phyloP scores from a whole-genome alignment of 2,888 invertebrate species.

The Zaprionus bogoriensis region DNA sequence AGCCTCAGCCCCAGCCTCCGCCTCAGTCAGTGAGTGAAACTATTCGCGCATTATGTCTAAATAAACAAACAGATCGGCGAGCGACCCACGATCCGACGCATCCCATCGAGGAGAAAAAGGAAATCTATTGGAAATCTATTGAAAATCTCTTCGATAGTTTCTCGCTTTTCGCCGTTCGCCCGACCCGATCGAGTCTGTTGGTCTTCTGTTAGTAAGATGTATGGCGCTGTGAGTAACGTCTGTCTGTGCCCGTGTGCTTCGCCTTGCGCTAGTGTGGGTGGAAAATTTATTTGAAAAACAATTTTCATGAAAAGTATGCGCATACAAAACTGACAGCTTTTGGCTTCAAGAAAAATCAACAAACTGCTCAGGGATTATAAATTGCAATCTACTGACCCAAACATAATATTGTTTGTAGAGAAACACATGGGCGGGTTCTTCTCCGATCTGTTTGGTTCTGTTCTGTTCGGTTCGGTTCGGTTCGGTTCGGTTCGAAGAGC shows the following conservation, averaged over 20 bases:
- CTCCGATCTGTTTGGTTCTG: neutral
- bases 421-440: conserved; percentile 48
- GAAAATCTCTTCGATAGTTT: conserved; percentile 24
- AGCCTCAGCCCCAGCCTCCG: too few relatives aligned
- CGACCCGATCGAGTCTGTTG: conserved; percentile 7
- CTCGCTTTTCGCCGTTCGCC: conserved; percentile 29
- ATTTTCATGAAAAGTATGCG: conserved; percentile 76
- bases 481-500: neutral
- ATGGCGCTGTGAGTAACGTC: conserved; percentile 47
- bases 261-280: conserved; percentile 38
- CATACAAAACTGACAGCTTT: conserved; percentile 74
- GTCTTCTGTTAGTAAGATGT: conserved; percentile 49
- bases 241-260: conserved; percentile 1
- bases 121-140: conserved; percentile 46
- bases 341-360: conserved; percentile 68
- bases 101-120: conserved; percentile 33
- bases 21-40: conserved; percentile 65
- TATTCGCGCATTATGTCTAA: conserved; percentile 77
- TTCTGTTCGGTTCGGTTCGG: conserved; percentile 5
- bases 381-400: conserved; percentile 66
- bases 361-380: conserved; percentile 60
- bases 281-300: conserved; percentile 76
- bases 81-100: conserved; percentile 17
- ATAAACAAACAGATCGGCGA: conserved; percentile 69
- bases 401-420: conserved; percentile 53